phyloP scores from a whole-genome alignment of 2,797 vertebrate genomes.

The Orientallactaga sibirica region DNA sequence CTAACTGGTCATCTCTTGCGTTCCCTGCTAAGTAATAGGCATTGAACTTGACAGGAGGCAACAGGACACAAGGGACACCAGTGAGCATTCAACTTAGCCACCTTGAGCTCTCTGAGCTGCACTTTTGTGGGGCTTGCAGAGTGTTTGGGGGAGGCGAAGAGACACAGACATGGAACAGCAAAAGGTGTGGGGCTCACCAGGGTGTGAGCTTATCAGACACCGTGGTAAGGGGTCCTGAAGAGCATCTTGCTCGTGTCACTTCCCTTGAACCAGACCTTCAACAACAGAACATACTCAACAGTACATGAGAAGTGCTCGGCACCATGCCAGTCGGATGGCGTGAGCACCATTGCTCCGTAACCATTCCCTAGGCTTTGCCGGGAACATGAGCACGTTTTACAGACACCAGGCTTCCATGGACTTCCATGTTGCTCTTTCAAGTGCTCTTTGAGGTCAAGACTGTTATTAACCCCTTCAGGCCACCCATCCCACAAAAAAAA shows the following conservation, averaged over 20 bases:
- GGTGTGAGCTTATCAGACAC: not conserved
- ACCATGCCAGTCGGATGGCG: not conserved
- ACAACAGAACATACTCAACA: not conserved
- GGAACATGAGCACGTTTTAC: not conserved
- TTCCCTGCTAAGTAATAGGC: not conserved
- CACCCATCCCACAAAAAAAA: not conserved
- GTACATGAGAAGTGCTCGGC: not conserved
- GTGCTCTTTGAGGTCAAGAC: not conserved
- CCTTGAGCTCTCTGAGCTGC: not conserved
- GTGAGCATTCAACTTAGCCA: not conserved
- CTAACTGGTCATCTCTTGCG: not conserved
- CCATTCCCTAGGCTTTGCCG: not conserved
- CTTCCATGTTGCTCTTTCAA: not conserved
- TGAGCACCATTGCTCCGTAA: not conserved
- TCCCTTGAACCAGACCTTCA: not conserved
- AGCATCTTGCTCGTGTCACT: not conserved
- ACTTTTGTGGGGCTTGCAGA: constrained; percentile 5
- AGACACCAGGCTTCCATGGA: not conserved
- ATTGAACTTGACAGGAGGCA: not conserved
- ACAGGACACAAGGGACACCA: not conserved
- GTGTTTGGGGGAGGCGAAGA: constrained; percentile 1
- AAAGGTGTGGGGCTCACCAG: not conserved
- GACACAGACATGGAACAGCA: not conserved
- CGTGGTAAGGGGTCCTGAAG: not conserved
- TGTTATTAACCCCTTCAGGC: too few relatives aligned